These are phyloP conservation scores for Drosophila helvetica DNA, from an alignment of 2,888 invertebrate species.

Conservation along the genomic window DNA sequence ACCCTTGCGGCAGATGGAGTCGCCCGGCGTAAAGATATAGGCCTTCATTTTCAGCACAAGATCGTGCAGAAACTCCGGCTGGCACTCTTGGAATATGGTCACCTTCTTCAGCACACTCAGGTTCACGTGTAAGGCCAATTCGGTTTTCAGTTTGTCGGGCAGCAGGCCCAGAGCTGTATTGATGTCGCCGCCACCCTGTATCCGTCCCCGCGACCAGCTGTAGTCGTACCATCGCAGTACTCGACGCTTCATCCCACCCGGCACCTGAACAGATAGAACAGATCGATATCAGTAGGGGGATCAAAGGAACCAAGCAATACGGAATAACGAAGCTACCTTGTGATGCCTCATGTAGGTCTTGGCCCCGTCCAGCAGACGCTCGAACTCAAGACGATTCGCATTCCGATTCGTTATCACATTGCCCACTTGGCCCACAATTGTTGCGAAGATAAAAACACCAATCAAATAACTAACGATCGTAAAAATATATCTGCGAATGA, in stretches of 20 bases:
- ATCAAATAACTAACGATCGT: constrained; percentile 98
- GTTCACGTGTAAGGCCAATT: constrained; percentile 97
- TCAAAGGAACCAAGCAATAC: background rate
- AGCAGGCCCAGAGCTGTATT: constrained; percentile 96
- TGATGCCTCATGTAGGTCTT: constrained; percentile 99
- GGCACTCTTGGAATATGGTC: constrained; percentile 98
- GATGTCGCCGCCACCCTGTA: constrained; percentile 98
- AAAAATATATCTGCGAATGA: constrained; percentile 91
- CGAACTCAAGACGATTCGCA: constrained; percentile 97
- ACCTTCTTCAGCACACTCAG: constrained; percentile 97
- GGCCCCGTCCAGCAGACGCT: constrained; percentile 96
- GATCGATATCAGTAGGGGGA: background rate
- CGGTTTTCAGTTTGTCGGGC: constrained; percentile 98
- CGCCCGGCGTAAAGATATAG: constrained; percentile 98
- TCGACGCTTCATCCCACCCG: constrained; percentile 97
- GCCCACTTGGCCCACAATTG: constrained; percentile 98
- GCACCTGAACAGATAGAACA: constrained; percentile 83
- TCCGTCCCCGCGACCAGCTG: constrained; percentile 97
- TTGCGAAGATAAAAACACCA: constrained; percentile 98
- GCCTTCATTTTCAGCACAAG: constrained; percentile 99
- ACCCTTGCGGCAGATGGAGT: constrained; percentile 97
- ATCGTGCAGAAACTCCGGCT: constrained; percentile 98
- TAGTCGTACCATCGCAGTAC: constrained; percentile 99
- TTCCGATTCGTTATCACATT: constrained; percentile 99
- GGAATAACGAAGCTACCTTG: constrained; percentile 86